phyloP scores from a whole-genome alignment of 2,113 vertebrate species.

The Leucoraja erinaceus region DNA sequence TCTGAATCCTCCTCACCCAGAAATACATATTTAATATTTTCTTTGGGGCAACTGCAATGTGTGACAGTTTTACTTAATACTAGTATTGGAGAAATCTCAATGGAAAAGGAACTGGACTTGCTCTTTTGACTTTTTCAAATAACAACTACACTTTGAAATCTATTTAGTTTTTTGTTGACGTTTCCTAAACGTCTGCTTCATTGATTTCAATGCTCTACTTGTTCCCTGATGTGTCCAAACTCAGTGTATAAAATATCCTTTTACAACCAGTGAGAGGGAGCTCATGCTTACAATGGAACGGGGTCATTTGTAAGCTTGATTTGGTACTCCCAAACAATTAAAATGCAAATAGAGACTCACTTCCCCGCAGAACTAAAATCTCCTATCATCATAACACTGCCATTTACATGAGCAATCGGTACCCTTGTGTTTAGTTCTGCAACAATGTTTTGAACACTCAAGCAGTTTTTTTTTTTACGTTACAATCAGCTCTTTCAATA shows the following conservation, averaged over 20 bases:
- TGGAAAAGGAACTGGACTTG: neutral
- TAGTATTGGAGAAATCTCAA: neutral
- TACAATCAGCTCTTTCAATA: conserved; percentile 9
- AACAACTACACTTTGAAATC: neutral
- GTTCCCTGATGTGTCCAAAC: neutral
- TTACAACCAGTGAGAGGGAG: neutral
- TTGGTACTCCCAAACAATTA: neutral
- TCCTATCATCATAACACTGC: neutral
- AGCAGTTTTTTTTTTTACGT: neutral
- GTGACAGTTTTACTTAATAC: neutral
- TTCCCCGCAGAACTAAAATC: neutral
- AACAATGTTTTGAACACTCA: conserved; percentile 14
- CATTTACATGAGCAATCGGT: neutral
- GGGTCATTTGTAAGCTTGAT: conserved; percentile 20
- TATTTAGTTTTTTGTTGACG: conserved; percentile 1
- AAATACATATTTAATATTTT: neutral
- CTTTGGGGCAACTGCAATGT: neutral
- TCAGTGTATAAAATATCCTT: neutral
- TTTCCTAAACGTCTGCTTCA: neutral
- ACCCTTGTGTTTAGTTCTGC: conserved; percentile 12
- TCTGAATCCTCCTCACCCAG: neutral
- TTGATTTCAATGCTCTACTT: neutral
- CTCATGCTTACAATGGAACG: neutral
- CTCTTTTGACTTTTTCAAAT: conserved; percentile 22
- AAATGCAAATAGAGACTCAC: neutral